These are phyloP conservation scores for Phataginus tricuspis DNA, from an alignment of 2,797 vertebrate genomes.

Conservation along the genomic window DNA sequence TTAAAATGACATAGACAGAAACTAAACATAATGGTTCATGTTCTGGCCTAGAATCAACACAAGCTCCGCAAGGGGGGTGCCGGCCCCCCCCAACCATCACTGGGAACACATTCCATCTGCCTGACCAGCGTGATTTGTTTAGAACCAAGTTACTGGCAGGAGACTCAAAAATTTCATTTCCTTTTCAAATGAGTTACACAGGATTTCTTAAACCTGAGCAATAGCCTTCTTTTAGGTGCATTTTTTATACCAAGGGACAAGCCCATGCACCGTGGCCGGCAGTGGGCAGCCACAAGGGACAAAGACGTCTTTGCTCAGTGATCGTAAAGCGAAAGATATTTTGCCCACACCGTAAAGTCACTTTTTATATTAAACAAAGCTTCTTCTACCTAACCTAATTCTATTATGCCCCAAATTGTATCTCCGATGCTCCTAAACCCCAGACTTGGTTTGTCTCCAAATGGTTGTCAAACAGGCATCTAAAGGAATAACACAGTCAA, in stretches of 20 bases:
- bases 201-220: not conserved
- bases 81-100: not conserved
- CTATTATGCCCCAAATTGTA: not conserved
- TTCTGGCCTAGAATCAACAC: not conserved
- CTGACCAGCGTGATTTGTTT: conserved; percentile 24
- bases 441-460: not conserved
- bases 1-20: conserved; percentile 56
- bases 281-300: not conserved
- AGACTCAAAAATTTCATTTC: not conserved
- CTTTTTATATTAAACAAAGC: not conserved
- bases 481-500: not conserved
- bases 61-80: not conserved
- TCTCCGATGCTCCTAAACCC: not conserved
- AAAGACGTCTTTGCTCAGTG: not conserved
- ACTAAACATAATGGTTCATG: conserved; percentile 3
- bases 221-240: not conserved
- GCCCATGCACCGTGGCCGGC: not conserved
- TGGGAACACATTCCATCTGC: not conserved
- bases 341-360: not conserved
- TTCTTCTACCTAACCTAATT: not conserved
- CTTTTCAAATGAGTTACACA: not conserved
- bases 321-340: not conserved
- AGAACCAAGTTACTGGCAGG: not conserved
- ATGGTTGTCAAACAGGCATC: not conserved
- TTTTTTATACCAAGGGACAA: not conserved